These are phyloP conservation scores for Pelecanus crispus DNA, from an alignment of 2,113 vertebrate genomes.

Conservation along the genomic window DNA sequence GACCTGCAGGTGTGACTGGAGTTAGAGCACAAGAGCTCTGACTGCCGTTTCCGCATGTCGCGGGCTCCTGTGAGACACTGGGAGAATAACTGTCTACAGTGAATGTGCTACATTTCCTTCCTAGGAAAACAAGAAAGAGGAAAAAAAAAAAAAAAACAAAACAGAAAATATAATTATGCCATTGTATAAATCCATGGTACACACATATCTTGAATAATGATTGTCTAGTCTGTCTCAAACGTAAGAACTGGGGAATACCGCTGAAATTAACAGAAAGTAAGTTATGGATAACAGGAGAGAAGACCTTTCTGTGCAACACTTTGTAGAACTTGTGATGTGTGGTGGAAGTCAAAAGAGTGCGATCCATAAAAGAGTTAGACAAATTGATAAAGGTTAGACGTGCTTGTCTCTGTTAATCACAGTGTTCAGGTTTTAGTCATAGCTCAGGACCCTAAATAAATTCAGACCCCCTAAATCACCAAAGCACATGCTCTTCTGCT, in stretches of 20 bases:
- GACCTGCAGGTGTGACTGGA: not conserved
- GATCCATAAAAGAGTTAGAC: not conserved
- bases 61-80: not conserved
- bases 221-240: not conserved
- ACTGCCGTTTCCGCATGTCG: rapidly evolving
- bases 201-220: not conserved
- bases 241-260: not conserved
- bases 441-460: not conserved
- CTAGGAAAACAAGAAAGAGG: not conserved
- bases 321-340: not conserved
- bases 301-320: not conserved
- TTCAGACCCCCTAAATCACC: not conserved
- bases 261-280: not conserved
- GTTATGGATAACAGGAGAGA: not conserved
- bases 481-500: not conserved
- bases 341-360: not conserved
- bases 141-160: not conserved
- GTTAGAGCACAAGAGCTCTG: not conserved
- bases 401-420: not conserved
- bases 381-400: not conserved
- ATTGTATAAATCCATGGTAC: not conserved
- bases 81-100: not conserved
- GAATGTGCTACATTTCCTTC: not conserved
- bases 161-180: not conserved
- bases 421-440: not conserved